Percentiles rank a stretch among this genome's conserved stretches.
Evolutionary conservation across 2,888 invertebrate species (phyloP).

Genomic region (Nemurella pictetii): DNA sequence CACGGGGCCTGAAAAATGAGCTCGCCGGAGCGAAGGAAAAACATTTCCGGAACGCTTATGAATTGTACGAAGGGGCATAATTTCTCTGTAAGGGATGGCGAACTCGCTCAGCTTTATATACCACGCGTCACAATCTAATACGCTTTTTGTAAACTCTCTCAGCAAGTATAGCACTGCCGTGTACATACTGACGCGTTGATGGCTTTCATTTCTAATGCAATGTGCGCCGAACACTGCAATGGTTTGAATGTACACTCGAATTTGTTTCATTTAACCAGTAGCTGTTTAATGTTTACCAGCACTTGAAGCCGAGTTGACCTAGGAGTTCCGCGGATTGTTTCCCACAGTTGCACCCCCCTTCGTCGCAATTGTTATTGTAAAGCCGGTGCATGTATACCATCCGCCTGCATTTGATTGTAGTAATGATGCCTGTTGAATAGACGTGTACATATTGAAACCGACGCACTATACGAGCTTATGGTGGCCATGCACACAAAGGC

Average conservation of each 20-base stretch:
- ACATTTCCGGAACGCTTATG: background rate
- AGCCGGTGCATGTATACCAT: background rate
- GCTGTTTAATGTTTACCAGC: background rate
- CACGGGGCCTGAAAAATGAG: background rate
- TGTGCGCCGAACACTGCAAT: background rate
- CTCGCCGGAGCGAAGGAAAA: background rate
- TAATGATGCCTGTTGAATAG: constrained; percentile 20
- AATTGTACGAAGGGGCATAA: background rate
- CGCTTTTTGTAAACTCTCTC: background rate
- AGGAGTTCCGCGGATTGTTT: background rate
- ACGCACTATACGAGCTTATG: constrained; percentile 22
- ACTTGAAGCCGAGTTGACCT: background rate
- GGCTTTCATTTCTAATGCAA: background rate
- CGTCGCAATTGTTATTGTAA: constrained; percentile 22
- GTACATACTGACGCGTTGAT: background rate
- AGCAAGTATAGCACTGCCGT: background rate
- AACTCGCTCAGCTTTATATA: background rate
- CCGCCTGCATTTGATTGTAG: constrained; percentile 5
- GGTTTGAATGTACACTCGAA: background rate
- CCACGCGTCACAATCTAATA: background rate
- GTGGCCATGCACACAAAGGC: background rate
- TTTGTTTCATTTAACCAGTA: background rate
- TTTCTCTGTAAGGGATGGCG: background rate
- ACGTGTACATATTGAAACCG: constrained; percentile 5
- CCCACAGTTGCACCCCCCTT: constrained; percentile 22